Percentiles rank a stretch among this genome's conserved stretches.
phyloP scores from a whole-genome alignment of 2,888 invertebrate genomes.

The Gnatocerus cornutus region DNA sequence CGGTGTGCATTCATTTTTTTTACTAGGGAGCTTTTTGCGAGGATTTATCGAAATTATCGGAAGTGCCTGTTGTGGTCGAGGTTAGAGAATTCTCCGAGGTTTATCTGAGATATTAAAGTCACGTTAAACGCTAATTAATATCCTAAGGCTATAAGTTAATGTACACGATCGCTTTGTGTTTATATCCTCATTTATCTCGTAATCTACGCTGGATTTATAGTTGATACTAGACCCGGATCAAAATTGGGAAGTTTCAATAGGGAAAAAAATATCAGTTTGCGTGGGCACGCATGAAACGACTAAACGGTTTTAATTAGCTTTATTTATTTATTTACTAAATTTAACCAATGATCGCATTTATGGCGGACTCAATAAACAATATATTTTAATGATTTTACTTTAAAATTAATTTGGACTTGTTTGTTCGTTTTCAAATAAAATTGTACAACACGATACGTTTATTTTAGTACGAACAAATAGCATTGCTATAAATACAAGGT shows the following conservation, averaged over 20 bases:
- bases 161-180: conserved; percentile 50
- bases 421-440: too few relatives aligned
- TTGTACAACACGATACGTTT: too few relatives aligned
- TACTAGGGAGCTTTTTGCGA: conserved; percentile 1
- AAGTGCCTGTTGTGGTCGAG: conserved; percentile 36
- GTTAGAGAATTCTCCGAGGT: conserved; percentile 37
- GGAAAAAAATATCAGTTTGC: conserved; percentile 3
- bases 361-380: too few relatives aligned
- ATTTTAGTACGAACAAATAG: too few relatives aligned
- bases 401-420: too few relatives aligned
- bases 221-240: conserved; percentile 36
- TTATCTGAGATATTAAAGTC: conserved; percentile 55
- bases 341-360: too few relatives aligned
- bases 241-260: conserved; percentile 12
- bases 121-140: conserved; percentile 60
- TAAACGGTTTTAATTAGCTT: too few relatives aligned
- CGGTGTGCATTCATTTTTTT: conserved; percentile 18
- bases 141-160: conserved; percentile 57
- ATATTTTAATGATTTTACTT: too few relatives aligned
- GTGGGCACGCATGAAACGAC: background rate
- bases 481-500: too few relatives aligned
- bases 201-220: conserved; percentile 47
- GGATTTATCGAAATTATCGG: conserved; percentile 45
- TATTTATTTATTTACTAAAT: too few relatives aligned
- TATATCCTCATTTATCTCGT: conserved; percentile 45